Conservation (phyloP, 2,113 vertebrate species). For the Hippocampus mohnikei region DNA sequence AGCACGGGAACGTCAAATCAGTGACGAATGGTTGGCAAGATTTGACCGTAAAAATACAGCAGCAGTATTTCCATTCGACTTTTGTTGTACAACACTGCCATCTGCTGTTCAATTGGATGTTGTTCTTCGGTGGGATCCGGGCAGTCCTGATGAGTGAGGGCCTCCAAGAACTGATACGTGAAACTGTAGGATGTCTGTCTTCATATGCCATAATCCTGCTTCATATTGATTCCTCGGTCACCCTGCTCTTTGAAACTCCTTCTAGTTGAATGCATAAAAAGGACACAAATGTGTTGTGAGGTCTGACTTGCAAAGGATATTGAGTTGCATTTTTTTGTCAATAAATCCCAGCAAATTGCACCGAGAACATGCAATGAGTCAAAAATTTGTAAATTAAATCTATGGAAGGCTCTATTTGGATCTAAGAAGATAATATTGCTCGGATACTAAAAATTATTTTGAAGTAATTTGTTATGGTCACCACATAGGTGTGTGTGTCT, state of each 20-base stretch:
- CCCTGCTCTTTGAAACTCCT: neutral
- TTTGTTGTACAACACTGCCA: slow-evolving; percentile 29
- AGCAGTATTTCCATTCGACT: neutral
- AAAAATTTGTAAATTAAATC: neutral
- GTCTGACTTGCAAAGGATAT: neutral
- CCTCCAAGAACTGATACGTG: neutral
- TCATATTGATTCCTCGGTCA: neutral
- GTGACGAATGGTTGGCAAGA: neutral
- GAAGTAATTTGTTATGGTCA: neutral
- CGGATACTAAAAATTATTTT: neutral
- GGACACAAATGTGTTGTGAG: neutral
- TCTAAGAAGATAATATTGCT: neutral
- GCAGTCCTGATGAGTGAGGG: neutral
- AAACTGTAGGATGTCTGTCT: neutral
- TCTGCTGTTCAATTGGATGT: slow-evolving; percentile 41
- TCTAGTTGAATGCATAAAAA: neutral
- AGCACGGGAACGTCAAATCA: neutral
- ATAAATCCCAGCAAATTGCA: neutral
- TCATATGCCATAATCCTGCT: neutral
- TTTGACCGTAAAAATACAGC: neutral
- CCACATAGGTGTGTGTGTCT: neutral
- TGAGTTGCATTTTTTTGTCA: neutral
- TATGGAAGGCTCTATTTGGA: neutral
- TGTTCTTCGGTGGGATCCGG: neutral
- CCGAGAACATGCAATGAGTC: neutral